These are phyloP conservation scores for Engraulis encrasicolus DNA, from an alignment of 2,113 vertebrate genomes.

Conservation along the genomic window DNA sequence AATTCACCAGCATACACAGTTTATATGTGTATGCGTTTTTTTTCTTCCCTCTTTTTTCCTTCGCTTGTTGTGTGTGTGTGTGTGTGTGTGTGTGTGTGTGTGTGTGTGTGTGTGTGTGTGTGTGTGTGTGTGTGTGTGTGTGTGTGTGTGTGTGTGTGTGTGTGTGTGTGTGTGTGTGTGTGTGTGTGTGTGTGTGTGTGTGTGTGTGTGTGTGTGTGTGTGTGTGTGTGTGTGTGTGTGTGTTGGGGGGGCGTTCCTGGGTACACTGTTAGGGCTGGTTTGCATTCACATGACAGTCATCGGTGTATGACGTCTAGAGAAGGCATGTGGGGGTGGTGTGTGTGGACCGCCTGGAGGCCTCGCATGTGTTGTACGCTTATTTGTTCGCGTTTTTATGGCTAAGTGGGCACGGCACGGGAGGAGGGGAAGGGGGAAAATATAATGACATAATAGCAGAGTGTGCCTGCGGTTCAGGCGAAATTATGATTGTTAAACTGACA, in stretches of 20 bases:
- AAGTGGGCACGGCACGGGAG: background rate
- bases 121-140: too few relatives aligned
- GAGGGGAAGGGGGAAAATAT: background rate
- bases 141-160: too few relatives aligned
- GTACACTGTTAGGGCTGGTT: background rate
- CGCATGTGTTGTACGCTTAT: background rate
- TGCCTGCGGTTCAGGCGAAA: background rate
- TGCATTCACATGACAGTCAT: background rate
- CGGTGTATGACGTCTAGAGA: background rate
- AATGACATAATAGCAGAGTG: conserved; percentile 18
- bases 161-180: too few relatives aligned
- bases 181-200: too few relatives aligned
- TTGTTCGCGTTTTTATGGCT: background rate
- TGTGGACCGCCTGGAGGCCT: background rate
- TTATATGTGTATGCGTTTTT: too few relatives aligned
- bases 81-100: background rate
- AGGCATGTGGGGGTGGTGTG: background rate
- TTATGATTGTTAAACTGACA: conserved; percentile 6
- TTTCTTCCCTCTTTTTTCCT: too few relatives aligned
- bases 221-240: background rate
- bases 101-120: background rate
- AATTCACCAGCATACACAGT: too few relatives aligned
- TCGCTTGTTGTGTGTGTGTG: too few relatives aligned
- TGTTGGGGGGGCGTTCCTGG: too few relatives aligned
- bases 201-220: background rate